Evolutionary conservation across 2,797 vertebrate genomes (phyloP).

Genomic region (Acanthurus lineatus): DNA sequence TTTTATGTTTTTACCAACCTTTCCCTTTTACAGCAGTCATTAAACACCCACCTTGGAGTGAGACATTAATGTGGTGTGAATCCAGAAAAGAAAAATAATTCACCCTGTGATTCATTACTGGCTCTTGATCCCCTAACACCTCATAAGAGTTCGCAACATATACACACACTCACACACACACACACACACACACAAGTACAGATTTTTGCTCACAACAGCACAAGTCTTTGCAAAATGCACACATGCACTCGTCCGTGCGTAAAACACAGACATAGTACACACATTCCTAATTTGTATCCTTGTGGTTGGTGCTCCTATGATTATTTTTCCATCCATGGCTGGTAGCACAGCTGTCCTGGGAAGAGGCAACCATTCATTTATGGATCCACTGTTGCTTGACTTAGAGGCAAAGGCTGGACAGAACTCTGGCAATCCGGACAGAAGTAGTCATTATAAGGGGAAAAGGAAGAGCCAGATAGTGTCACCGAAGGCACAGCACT

Average conservation of each 20-base stretch:
- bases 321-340: conserved; percentile 68
- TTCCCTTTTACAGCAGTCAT: conserved; percentile 59
- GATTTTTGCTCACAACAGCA: not conserved
- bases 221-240: not conserved
- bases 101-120: conserved; percentile 48
- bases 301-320: conserved; percentile 47
- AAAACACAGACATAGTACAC: not conserved
- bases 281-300: conserved; percentile 48
- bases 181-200: conserved; percentile 17
- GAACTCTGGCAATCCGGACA: conserved; percentile 31
- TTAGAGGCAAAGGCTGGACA: conserved; percentile 37
- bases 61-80: conserved; percentile 27
- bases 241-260: not conserved
- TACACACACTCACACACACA: no score
- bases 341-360: conserved; percentile 62
- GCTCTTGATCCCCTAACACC: conserved; percentile 38
- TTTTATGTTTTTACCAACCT: conserved; percentile 60
- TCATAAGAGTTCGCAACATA: conserved; percentile 36
- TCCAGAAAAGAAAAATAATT: conserved; percentile 36
- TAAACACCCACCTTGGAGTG: conserved; percentile 50
- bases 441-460: conserved; percentile 17
- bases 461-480: conserved; percentile 27
- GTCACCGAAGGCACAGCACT: not conserved
- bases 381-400: conserved; percentile 55
- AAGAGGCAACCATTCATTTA: conserved; percentile 72